Evolutionary conservation across 2,797 vertebrate genomes (phyloP), one percentile per base, ranked within the genome.

Genomic region (Sebastolobus altivelis): DNA sequence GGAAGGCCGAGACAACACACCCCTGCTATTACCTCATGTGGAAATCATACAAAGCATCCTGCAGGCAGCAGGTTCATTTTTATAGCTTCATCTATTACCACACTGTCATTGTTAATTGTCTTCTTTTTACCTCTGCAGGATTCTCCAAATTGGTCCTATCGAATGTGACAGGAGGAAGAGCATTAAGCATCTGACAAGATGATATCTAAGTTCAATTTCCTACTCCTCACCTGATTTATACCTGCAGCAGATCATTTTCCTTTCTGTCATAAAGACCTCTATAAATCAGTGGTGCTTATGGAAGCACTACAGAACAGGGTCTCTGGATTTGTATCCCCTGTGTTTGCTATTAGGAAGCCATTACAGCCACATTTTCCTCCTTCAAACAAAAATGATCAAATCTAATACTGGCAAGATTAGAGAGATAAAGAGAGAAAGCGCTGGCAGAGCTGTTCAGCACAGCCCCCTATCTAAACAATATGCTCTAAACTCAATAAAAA

Each of bases 151-250:
- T 99, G 98, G 97, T 97, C 98, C 98, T 99, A 99, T 99, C 97
- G 97, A 99, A 99, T 99, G 98, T 99, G 99, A 99, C 99, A 99
- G 97, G 98, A 98, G 98, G 98, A 99, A 99, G 98, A 99, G 98
- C 99, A 99, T 99, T 99, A 99, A 99, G 97, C 98, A 98, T 99
- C 99, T 99, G 99, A 99, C 99, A 99, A 99, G 98, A 99, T 99
- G 99, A 99, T 99, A 99, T 99, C 99, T 99, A 99, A 99, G 99
- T 99, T 99, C 99, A 99, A 99, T 99, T 99, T 99, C 98, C 98
- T 99, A 96, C 98, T 98, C 97, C 98, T 99, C 97, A 98, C 97
- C 98, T 99, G 99, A 99, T 99, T 99, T 99, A 99, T 99, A 99
- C 98, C 98, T 99, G 98, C 97, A 97, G 97, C 97, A 98, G 97